phyloP scores from a whole-genome alignment of 2,797 vertebrate genomes.

The Oryzias sinensis region DNA sequence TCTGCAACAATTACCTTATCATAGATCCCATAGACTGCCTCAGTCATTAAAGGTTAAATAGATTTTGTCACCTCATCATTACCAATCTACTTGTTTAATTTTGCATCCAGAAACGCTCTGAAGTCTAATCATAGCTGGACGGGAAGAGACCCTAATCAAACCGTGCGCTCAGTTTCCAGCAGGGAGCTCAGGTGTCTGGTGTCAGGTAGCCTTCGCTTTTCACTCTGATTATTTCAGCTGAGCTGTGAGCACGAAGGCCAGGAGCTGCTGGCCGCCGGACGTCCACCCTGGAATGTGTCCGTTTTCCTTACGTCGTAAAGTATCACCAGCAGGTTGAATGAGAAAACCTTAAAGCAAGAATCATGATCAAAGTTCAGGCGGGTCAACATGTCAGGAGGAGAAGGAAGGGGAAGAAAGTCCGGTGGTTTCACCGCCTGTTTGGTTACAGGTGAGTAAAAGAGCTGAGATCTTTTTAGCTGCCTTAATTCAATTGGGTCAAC shows the following conservation, averaged over 20 bases:
- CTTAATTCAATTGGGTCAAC: not conserved
- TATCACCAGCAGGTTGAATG: not conserved
- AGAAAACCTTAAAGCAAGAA: slow-evolving; percentile 2
- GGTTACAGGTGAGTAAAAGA: slow-evolving; percentile 62
- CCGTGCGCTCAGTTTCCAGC: slow-evolving; percentile 9
- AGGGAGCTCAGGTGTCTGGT: slow-evolving; percentile 65
- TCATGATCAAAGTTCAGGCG: slow-evolving; percentile 46
- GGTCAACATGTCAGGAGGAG: slow-evolving; percentile 25
- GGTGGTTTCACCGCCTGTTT: slow-evolving; percentile 63
- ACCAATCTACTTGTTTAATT: not conserved
- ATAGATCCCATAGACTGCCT: no score
- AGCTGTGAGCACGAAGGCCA: slow-evolving; percentile 24
- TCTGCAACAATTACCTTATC: no score
- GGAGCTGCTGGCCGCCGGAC: slow-evolving; percentile 2
- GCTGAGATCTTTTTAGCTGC: slow-evolving; percentile 8
- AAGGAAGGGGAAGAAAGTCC: slow-evolving; percentile 42
- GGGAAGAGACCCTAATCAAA: slow-evolving; percentile 18
- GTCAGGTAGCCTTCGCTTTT: slow-evolving; percentile 52
- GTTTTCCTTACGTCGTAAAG: not conserved
- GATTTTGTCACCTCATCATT: no score
- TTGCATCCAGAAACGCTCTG: slow-evolving; percentile 4
- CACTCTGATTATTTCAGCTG: slow-evolving; percentile 48
- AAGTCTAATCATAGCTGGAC: slow-evolving; percentile 9
- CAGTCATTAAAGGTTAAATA: no score
- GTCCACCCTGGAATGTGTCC: not conserved